phyloP scores from a whole-genome alignment of 2,113 vertebrate genomes.

The Rhizomys pruinosus region DNA sequence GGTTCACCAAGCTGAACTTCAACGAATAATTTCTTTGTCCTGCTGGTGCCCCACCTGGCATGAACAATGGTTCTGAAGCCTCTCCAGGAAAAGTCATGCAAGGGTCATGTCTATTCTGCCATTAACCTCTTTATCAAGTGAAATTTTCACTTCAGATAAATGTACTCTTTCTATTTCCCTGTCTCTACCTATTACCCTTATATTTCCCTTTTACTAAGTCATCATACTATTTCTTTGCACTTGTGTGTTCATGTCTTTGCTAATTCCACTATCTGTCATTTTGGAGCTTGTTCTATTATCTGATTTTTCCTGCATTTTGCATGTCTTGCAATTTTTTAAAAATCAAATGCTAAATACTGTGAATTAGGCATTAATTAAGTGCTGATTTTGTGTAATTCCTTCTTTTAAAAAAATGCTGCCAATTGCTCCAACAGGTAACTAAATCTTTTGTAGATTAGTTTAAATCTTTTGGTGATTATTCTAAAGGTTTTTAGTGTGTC shows the following conservation, averaged over 20 bases:
- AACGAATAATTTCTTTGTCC: neutral
- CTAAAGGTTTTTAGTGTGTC: conserved; percentile 26
- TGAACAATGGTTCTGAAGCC: neutral
- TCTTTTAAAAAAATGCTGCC: conserved; percentile 6
- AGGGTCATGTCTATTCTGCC: neutral
- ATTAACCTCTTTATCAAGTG: neutral
- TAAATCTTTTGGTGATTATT: conserved; percentile 4
- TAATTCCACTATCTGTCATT: neutral
- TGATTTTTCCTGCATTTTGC: neutral
- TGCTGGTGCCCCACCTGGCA: neutral
- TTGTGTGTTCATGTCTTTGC: neutral
- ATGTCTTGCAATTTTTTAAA: conserved; percentile 23
- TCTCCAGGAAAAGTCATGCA: neutral
- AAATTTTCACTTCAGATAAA: neutral
- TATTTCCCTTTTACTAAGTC: conserved; percentile 1
- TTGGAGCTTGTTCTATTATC: neutral
- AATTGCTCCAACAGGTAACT: conserved; percentile 38
- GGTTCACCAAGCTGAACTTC: neutral
- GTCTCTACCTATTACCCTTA: neutral
- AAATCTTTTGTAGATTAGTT: conserved; percentile 23
- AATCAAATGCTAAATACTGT: neutral
- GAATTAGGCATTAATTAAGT: conserved; percentile 15
- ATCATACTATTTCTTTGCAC: neutral
- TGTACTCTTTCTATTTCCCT: neutral
- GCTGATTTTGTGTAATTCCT: conserved; percentile 32